Conservation (phyloP, 2,797 vertebrate species). For the Sibirionetta formosa region DNA sequence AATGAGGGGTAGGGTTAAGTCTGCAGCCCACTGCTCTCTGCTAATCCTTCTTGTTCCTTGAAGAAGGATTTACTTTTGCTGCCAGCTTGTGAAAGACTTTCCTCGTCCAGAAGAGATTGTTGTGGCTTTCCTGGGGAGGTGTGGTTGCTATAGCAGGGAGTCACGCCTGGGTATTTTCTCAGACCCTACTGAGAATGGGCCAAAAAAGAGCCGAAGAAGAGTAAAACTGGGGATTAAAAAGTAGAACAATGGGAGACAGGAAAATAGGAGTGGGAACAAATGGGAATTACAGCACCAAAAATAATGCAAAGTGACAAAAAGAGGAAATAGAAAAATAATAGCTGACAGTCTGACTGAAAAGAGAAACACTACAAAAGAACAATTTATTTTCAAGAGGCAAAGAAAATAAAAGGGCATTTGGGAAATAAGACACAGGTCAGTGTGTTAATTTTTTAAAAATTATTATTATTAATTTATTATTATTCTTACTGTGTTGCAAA, state of each 20-base stretch:
- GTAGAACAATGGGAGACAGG: constrained; percentile 92
- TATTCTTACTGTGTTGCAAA: neutral
- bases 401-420: constrained; percentile 60
- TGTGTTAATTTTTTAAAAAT: neutral
- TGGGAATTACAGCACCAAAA: constrained; percentile 96
- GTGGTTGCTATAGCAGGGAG: constrained; percentile 97
- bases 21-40: constrained; percentile 93
- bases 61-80: constrained; percentile 96
- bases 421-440: constrained; percentile 40
- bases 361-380: constrained; percentile 70
- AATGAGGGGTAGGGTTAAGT: constrained; percentile 89
- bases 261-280: constrained; percentile 95
- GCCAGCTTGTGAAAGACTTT: constrained; percentile 93
- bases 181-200: constrained; percentile 89
- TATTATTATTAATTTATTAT: no score
- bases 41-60: constrained; percentile 97
- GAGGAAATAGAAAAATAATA: constrained; percentile 96
- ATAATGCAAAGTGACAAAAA: constrained; percentile 96
- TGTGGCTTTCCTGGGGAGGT: constrained; percentile 94
- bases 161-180: constrained; percentile 93
- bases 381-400: constrained; percentile 86
- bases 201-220: constrained; percentile 82
- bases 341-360: constrained; percentile 88
- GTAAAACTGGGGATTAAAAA: constrained; percentile 93
- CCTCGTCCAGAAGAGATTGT: constrained; percentile 91